phyloP scores from a whole-genome alignment of 2,888 invertebrate species.

The Drosophila sordidula region DNA sequence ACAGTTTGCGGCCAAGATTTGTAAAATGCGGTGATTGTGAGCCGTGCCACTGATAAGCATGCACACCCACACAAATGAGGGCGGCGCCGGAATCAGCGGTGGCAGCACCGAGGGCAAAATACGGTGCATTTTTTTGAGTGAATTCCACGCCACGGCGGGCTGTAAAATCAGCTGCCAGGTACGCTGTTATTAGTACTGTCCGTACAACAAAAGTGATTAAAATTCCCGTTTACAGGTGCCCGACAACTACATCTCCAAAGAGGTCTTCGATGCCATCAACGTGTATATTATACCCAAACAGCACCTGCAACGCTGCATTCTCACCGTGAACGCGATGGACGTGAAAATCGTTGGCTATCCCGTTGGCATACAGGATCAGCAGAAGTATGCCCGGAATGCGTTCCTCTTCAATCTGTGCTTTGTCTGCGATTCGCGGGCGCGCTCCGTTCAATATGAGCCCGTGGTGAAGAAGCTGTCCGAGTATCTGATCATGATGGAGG shows the following conservation, averaged over 20 bases:
- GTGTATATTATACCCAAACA: slow-evolving; percentile 98
- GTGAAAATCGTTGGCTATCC: slow-evolving; percentile 97
- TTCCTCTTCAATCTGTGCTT: slow-evolving; percentile 98
- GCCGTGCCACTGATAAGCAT: slow-evolving; percentile 40
- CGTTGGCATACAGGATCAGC: slow-evolving; percentile 94
- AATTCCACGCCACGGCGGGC: slow-evolving; percentile 91
- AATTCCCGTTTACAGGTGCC: slow-evolving; percentile 88
- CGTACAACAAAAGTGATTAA: not conserved
- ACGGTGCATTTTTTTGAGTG: slow-evolving; percentile 92
- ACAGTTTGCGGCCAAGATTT: slow-evolving; percentile 1
- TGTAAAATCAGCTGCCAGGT: slow-evolving; percentile 94
- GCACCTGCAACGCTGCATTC: slow-evolving; percentile 94
- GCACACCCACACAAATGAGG: slow-evolving; percentile 61
- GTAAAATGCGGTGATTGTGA: slow-evolving; percentile 32
- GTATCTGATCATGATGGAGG: slow-evolving; percentile 94
- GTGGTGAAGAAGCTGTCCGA: slow-evolving; percentile 97
- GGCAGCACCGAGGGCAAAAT: slow-evolving; percentile 91
- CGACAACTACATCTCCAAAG: slow-evolving; percentile 95
- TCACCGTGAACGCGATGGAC: slow-evolving; percentile 92
- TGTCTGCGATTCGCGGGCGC: slow-evolving; percentile 95
- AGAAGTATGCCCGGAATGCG: slow-evolving; percentile 96
- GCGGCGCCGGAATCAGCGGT: slow-evolving; percentile 84
- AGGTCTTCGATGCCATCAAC: slow-evolving; percentile 96
- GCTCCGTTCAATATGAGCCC: slow-evolving; percentile 96
- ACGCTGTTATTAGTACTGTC: not conserved